Conservation (phyloP, 2,113 vertebrate species). For the Tor tambroides region DNA sequence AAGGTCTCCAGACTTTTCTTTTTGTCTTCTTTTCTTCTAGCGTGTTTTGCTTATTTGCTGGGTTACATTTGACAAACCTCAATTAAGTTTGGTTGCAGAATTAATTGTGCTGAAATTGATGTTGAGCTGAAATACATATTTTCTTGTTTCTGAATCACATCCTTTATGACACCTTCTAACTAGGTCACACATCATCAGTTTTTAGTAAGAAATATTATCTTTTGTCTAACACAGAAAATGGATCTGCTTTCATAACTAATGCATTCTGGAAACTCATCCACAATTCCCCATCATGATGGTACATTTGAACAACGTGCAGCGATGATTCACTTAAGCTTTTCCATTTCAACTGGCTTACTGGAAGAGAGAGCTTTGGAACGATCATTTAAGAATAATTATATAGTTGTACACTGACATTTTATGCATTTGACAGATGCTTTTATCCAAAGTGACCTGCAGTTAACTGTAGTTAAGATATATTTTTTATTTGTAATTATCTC, state of each 20-base stretch:
- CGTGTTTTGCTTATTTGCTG: slow-evolving; percentile 11
- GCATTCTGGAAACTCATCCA: background rate
- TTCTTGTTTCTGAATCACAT: background rate
- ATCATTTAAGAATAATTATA: slow-evolving; percentile 1
- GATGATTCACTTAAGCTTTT: background rate
- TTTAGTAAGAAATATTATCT: background rate
- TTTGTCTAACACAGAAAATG: background rate
- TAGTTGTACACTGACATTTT: background rate
- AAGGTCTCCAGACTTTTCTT: slow-evolving; percentile 52
- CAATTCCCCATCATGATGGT: background rate
- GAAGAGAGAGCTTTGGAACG: background rate
- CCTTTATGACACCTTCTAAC: background rate
- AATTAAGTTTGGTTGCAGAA: background rate
- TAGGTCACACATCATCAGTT: slow-evolving; percentile 21
- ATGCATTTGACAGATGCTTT: too few relatives aligned
- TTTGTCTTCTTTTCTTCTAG: slow-evolving; percentile 56
- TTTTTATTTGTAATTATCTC: background rate
- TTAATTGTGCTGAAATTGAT: slow-evolving; percentile 22
- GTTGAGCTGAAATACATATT: background rate
- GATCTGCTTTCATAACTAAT: slow-evolving; percentile 1
- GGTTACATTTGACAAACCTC: slow-evolving; percentile 19
- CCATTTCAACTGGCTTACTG: background rate
- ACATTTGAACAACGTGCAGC: slow-evolving; percentile 4
- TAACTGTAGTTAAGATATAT: background rate
- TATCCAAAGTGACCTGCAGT: background rate